Evolutionary conservation across 2,888 invertebrate species (phyloP), one percentile per base, ranked within the genome.

Genomic region (Papilio protenor): DNA sequence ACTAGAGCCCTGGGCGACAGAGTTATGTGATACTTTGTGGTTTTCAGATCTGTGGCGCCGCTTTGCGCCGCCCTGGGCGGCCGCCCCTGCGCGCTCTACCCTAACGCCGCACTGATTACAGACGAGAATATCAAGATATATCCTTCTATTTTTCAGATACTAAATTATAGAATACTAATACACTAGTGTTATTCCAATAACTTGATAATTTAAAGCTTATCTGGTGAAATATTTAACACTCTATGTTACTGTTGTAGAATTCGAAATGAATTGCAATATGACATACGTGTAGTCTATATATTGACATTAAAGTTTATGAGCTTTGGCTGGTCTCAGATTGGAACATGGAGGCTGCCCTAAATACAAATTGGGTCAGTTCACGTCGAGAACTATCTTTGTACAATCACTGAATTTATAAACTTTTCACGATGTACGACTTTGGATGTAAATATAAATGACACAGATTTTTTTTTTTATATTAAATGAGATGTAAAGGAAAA

Each of bases 321-420:
- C 66, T 66, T 66, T 45, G 45, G 45, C 66, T 66, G 59, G 57
- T 45, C 45, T 59, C 23, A 73, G 59, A 73, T 59, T 21, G 66
- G 18, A 8, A 18, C 40, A 40, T n/a, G 10, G 40, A 33, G 40
- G 40, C 23, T 59, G 73, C n/a, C 73, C 40, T 40, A 73, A 73
- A 73, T 73, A 73, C 45, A 73, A 73, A 45, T 73, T 73, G 73
- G 59, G 73, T 73, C 73, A 73, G 23, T 21, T 14, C 45, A 73
- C 21, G 73, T 40, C 45, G 23, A 59, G 45, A 73, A 57, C 73
- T 73, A 73, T 73, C 73, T 59, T 59, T 45, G 73, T 21, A n/a
- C 40, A 66, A 59, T 33, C 40, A 73, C 2, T 55, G 57, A n/a
- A 59, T 45, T 73, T 73, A 23, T 11, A 73, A 73, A 73, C 47